phyloP scores from a whole-genome alignment of 2,888 invertebrate species.

The Mythimna ferrago region DNA sequence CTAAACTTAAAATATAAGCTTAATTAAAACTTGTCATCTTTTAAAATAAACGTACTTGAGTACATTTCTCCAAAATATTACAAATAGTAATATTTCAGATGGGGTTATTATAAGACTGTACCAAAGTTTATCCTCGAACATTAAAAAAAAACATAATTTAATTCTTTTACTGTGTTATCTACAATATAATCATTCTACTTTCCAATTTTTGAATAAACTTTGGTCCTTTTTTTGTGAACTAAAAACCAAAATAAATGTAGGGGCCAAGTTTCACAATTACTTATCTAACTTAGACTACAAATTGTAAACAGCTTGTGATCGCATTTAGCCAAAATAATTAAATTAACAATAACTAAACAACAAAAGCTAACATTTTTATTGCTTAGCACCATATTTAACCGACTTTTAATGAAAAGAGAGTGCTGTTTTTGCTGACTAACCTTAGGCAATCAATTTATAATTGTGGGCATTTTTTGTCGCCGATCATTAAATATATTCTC shows the following conservation, averaged over 20 bases:
- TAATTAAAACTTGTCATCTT: conserved; percentile 62
- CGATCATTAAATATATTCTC: conserved; percentile 15
- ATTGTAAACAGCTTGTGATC: conserved; percentile 54
- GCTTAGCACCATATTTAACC: conserved; percentile 75
- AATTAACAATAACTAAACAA: conserved; percentile 64
- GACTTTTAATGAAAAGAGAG: conserved; percentile 38
- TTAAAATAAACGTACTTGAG: conserved; percentile 46
- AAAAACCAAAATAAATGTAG: conserved; percentile 39
- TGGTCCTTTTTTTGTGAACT: conserved; percentile 39
- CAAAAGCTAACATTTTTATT: conserved; percentile 64
- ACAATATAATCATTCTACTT: conserved; percentile 9
- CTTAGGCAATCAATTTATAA: neutral
- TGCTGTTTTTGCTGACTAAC: conserved; percentile 20
- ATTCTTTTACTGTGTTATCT: conserved; percentile 1
- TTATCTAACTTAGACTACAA: conserved; percentile 52
- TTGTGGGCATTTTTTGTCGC: conserved; percentile 5
- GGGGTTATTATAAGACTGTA: conserved; percentile 29
- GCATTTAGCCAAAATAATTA: conserved; percentile 53
- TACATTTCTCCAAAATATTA: conserved; percentile 36
- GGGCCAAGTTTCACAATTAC: conserved; percentile 50
- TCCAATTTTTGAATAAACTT: conserved; percentile 35
- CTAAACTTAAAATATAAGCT: conserved; percentile 54
- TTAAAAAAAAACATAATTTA: conserved; percentile 3
- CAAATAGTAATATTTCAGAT: conserved; percentile 42
- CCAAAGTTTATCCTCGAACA: conserved; percentile 42